phyloP scores from a whole-genome alignment of 2,888 invertebrate species.

The Drosophila ustulata region DNA sequence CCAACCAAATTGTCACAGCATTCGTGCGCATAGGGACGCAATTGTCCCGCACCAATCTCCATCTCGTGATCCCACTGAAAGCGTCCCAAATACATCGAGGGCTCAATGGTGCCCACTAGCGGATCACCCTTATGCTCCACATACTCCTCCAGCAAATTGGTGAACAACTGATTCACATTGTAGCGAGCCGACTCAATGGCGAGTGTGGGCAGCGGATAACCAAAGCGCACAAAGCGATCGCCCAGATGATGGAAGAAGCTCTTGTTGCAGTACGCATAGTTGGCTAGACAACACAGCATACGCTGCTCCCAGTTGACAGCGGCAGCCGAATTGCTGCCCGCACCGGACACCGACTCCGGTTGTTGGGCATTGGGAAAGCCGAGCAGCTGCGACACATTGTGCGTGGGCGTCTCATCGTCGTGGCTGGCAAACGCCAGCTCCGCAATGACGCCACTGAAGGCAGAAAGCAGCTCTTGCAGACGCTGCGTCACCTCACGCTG shows the following conservation, averaged over 20 bases:
- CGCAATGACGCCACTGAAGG: constrained; percentile 89
- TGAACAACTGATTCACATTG: constrained; percentile 86
- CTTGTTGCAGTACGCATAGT: constrained; percentile 93
- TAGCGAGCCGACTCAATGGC: constrained; percentile 90
- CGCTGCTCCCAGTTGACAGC: constrained; percentile 90
- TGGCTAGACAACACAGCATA: constrained; percentile 93
- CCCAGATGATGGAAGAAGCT: constrained; percentile 90
- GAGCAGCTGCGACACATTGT: constrained; percentile 87
- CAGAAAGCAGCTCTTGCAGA: constrained; percentile 87
- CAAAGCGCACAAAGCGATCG: constrained; percentile 87
- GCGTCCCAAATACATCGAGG: constrained; percentile 96
- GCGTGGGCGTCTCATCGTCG: constrained; percentile 86
- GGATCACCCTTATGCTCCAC: constrained; percentile 97
- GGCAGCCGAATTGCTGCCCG: constrained; percentile 40
- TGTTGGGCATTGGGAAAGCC: constrained; percentile 86
- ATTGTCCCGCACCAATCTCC: constrained; percentile 91
- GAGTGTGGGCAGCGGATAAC: constrained; percentile 91
- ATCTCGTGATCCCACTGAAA: constrained; percentile 94
- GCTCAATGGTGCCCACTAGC: constrained; percentile 97
- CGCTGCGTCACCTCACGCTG: constrained; percentile 84
- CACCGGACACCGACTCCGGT: constrained; percentile 72
- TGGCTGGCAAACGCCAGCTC: constrained; percentile 90
- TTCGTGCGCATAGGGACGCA: constrained; percentile 95
- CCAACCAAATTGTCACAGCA: constrained; percentile 92
- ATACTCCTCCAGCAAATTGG: constrained; percentile 90